phyloP scores from a whole-genome alignment of 2,113 vertebrate species.

The Indicator indicator region DNA sequence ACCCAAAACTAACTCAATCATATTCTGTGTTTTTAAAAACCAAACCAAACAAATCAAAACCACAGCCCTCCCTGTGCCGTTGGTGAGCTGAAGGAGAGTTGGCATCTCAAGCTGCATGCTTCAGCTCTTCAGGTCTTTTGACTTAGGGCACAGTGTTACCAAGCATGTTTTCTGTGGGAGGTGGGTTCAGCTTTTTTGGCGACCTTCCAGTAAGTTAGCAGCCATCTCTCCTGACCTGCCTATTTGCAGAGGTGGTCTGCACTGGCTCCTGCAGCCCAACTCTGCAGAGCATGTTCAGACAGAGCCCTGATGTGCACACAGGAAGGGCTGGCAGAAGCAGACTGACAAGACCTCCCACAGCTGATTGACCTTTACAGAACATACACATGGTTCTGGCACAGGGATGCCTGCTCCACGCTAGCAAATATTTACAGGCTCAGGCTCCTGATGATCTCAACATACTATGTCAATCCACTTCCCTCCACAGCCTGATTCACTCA shows the following conservation, averaged over 20 bases:
- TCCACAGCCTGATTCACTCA: neutral
- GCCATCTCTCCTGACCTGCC: neutral
- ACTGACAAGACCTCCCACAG: constrained; percentile 28
- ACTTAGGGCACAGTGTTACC: neutral
- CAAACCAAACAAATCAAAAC: neutral
- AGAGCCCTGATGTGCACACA: neutral
- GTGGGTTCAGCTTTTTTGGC: neutral
- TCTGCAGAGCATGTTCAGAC: neutral
- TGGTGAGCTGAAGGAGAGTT: neutral
- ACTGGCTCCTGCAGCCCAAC: neutral
- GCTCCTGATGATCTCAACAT: neutral
- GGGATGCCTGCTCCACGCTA: neutral
- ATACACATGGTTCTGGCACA: neutral
- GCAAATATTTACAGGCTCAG: constrained; percentile 8
- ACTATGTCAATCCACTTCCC: neutral
- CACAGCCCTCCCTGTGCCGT: neutral
- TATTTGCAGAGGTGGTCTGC: neutral
- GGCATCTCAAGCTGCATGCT: neutral
- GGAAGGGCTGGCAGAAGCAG: neutral
- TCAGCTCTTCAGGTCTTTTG: neutral
- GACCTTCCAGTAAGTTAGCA: neutral
- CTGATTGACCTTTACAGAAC: constrained; percentile 56
- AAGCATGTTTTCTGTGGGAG: neutral
- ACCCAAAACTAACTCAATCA: neutral
- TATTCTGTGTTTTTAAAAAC: neutral